A percentile compares a stretch with the other conserved stretches of the same genome.
Evolutionary conservation across 2,113 vertebrate genomes (phyloP).

Genomic region (Engystomops pustulosus): DNA sequence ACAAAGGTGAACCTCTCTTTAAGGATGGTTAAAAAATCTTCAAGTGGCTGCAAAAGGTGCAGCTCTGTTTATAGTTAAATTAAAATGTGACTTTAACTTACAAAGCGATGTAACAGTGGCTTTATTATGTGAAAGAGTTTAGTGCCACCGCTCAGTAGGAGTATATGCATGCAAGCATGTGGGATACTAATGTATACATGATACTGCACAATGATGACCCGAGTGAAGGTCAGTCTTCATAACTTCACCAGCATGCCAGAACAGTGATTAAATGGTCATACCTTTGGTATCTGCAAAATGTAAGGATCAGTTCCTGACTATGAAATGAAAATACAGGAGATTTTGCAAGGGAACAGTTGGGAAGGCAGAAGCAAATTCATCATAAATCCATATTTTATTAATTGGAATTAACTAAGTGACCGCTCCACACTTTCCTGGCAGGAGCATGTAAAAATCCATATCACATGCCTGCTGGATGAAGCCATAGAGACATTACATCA

Average conservation of each 20-base stretch:
- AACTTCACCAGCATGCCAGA: background rate
- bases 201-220: background rate
- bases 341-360: background rate
- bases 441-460: conserved; percentile 37
- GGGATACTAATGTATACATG: background rate
- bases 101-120: no score
- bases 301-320: background rate
- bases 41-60: no score
- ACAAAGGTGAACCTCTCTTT: no score
- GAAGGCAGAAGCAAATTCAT: conserved; percentile 15
- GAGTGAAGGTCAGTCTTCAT: background rate
- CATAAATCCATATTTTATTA: conserved; percentile 37
- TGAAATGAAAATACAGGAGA: background rate
- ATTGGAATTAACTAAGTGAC: conserved; percentile 45
- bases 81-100: no score
- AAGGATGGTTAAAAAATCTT: no score
- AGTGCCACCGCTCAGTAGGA: background rate
- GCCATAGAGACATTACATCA: conserved; percentile 53
- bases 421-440: conserved; percentile 35
- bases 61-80: no score
- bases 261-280: background rate
- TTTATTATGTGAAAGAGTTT: no score
- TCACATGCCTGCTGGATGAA: conserved; percentile 35
- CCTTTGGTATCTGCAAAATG: background rate
- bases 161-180: background rate